Percentiles rank a stretch among this genome's conserved stretches.
Evolutionary conservation across 2,888 invertebrate genomes (phyloP).

Genomic region (Melieria picta): DNA sequence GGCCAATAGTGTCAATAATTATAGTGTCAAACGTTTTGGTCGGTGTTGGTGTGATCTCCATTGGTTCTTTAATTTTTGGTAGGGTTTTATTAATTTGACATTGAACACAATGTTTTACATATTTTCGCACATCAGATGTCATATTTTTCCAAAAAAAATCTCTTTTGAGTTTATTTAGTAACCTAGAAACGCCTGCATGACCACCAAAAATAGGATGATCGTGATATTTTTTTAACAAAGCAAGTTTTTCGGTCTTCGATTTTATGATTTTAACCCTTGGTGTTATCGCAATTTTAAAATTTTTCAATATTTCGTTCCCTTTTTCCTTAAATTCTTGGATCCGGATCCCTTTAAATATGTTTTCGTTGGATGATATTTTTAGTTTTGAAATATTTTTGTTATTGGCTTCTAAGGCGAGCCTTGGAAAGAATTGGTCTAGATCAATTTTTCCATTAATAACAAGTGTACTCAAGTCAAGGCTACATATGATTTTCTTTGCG

Average conservation of each 20-base stretch:
- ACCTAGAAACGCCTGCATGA: slow-evolving; percentile 21
- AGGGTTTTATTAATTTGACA: too few relatives aligned
- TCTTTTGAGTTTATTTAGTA: slow-evolving; percentile 29
- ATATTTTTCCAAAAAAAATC: slow-evolving; percentile 35
- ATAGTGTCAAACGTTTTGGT: too few relatives aligned
- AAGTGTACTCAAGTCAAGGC: not conserved
- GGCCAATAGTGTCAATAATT: too few relatives aligned
- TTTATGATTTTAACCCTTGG: slow-evolving; percentile 14
- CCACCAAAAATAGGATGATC: slow-evolving; percentile 21
- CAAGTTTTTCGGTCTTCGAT: not conserved
- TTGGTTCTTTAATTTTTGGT: too few relatives aligned
- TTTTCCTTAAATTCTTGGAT: not conserved
- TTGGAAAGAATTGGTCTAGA: slow-evolving; percentile 32
- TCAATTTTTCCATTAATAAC: slow-evolving; percentile 31
- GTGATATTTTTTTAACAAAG: slow-evolving; percentile 18
- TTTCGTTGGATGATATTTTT: slow-evolving; percentile 24
- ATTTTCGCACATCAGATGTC: slow-evolving; percentile 5
- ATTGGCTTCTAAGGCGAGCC: slow-evolving; percentile 29
- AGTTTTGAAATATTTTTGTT: slow-evolving; percentile 25
- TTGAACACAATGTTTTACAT: not conserved
- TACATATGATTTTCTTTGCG: not conserved
- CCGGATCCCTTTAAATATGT: slow-evolving; percentile 13
- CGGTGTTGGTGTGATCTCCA: too few relatives aligned
- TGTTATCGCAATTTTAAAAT: slow-evolving; percentile 28
- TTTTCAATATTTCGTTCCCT: not conserved